Percentiles rank a stretch among this genome's conserved stretches.
phyloP scores from a whole-genome alignment of 2,888 invertebrate species.

The Lampropteryx suffumata region DNA sequence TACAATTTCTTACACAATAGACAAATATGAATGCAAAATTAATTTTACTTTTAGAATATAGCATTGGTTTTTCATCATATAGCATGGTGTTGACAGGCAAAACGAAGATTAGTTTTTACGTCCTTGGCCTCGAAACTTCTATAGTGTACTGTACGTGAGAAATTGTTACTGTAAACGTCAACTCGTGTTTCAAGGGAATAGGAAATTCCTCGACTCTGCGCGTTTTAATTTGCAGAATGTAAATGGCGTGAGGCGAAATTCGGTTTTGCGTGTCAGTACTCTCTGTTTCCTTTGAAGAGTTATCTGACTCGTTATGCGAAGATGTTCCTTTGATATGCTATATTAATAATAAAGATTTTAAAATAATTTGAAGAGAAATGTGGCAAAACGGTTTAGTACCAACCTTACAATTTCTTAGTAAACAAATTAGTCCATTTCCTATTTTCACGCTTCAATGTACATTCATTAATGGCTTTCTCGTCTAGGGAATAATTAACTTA shows the following conservation, averaged over 20 bases:
- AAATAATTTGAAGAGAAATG: too few relatives aligned
- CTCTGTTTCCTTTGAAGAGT: conserved; percentile 1
- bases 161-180: conserved; percentile 22
- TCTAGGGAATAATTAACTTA: too few relatives aligned
- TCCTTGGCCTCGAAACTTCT: conserved; percentile 29
- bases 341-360: too few relatives aligned
- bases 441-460: too few relatives aligned
- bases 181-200: conserved; percentile 27
- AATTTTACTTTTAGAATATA: too few relatives aligned
- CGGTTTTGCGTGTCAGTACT: conserved; percentile 13
- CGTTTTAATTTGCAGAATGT: conserved; percentile 30
- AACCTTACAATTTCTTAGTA: too few relatives aligned
- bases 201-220: conserved; percentile 26
- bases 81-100: conserved; percentile 15
- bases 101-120: conserved; percentile 22
- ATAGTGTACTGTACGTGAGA: conserved; percentile 27
- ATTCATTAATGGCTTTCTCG: too few relatives aligned
- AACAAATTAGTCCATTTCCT: too few relatives aligned
- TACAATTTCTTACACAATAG: too few relatives aligned
- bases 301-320: background rate
- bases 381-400: too few relatives aligned
- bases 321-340: too few relatives aligned
- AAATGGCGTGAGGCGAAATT: conserved; percentile 24
- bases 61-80: conserved; percentile 17
- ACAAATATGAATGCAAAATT: too few relatives aligned